phyloP scores from a whole-genome alignment of 2,797 vertebrate species.

The Fratercula arctica region DNA sequence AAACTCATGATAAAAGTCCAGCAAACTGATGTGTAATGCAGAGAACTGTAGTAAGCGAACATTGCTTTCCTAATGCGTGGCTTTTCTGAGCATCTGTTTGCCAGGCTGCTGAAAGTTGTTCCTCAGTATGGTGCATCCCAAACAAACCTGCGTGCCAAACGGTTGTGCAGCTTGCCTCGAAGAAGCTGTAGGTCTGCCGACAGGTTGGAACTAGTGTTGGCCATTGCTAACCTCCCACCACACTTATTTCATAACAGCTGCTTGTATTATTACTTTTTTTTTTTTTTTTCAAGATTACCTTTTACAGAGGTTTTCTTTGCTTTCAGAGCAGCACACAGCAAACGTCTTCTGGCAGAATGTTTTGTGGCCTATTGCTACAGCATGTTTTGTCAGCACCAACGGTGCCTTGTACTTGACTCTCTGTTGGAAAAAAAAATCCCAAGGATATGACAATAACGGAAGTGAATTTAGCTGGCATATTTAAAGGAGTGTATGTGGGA shows the following conservation, averaged over 20 bases:
- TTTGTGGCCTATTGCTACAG: not conserved
- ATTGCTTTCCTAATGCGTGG: fast-evolving
- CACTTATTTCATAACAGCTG: fast-evolving
- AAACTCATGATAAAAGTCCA: not conserved
- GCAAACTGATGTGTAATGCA: not conserved
- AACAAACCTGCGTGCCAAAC: not conserved
- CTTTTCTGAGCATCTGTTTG: not conserved
- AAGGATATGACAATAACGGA: not conserved
- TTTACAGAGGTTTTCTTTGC: not conserved
- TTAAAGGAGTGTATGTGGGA: not conserved
- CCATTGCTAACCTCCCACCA: not conserved
- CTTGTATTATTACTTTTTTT: not conserved
- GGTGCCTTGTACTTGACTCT: not conserved
- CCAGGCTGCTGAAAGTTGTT: not conserved
- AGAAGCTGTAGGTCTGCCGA: not conserved
- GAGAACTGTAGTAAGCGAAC: too few species aligned
- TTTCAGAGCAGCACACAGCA: not conserved
- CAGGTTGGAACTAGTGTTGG: not conserved
- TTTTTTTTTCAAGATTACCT: not conserved
- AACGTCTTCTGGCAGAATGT: not conserved
- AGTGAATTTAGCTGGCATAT: not conserved
- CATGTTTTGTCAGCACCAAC: not conserved
- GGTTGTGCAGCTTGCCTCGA: fast-evolving
- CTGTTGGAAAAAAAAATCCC: not conserved
- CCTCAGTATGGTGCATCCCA: not conserved